A percentile compares a stretch with the other conserved stretches of the same genome.
Evolutionary conservation across 2,888 invertebrate genomes (phyloP).

Genomic region (Philereme vetulata): DNA sequence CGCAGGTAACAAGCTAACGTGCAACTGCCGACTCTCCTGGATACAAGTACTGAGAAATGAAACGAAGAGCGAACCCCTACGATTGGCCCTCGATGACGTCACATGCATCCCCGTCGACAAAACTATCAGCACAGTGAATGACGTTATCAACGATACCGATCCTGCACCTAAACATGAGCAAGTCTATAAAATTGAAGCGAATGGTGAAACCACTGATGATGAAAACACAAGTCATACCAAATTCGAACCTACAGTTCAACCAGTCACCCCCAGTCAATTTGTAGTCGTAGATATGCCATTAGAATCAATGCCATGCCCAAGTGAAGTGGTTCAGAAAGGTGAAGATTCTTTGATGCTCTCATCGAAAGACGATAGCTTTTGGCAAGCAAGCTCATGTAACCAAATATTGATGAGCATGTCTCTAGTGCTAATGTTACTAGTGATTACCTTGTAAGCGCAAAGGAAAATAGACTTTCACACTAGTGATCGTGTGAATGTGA

Average conservation of each 20-base stretch:
- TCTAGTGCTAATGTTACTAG: slow-evolving; percentile 50
- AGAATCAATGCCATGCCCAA: slow-evolving; percentile 64
- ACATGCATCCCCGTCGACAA: slow-evolving; percentile 78
- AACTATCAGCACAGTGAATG: slow-evolving; percentile 40
- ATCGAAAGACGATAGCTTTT: slow-evolving; percentile 71
- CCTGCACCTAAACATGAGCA: slow-evolving; percentile 45
- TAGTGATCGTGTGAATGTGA: slow-evolving; percentile 37
- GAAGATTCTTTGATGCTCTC: slow-evolving; percentile 77
- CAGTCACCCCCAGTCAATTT: slow-evolving; percentile 56
- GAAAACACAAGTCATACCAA: slow-evolving; percentile 55
- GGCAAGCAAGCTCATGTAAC: slow-evolving; percentile 60
- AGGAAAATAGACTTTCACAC: slow-evolving; percentile 28
- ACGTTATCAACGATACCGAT: slow-evolving; percentile 26
- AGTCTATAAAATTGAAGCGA: slow-evolving; percentile 53
- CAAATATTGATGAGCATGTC: slow-evolving; percentile 48
- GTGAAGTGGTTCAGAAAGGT: slow-evolving; percentile 59
- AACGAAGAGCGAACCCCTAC: slow-evolving; percentile 88
- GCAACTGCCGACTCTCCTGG: slow-evolving; percentile 93
- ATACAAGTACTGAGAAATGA: slow-evolving; percentile 89
- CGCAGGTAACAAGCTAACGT: slow-evolving; percentile 90
- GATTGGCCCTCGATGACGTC: slow-evolving; percentile 87
- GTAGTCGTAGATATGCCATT: slow-evolving; percentile 60
- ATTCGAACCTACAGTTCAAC: slow-evolving; percentile 58
- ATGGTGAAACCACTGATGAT: slow-evolving; percentile 55
- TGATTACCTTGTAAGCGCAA: slow-evolving; percentile 44